Conservation (phyloP, 2,797 vertebrate species). For the Peromyscus aztecus region DNA sequence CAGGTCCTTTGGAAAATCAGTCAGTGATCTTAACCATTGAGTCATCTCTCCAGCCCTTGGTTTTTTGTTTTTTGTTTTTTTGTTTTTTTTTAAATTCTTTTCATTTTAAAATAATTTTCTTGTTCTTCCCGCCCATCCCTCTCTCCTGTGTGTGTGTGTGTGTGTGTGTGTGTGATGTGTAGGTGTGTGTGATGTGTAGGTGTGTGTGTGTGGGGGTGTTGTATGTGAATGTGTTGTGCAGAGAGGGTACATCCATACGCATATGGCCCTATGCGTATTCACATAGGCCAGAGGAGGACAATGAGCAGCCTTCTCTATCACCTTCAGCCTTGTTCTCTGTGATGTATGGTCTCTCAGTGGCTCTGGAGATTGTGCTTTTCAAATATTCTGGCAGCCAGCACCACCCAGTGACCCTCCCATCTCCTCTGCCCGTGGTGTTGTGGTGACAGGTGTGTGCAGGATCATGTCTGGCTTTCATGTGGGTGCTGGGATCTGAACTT, state of each 20-base stretch:
- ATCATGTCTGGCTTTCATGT: neutral
- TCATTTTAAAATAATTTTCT: constrained; percentile 9
- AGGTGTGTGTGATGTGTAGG: neutral
- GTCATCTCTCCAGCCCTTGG: neutral
- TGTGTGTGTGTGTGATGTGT: neutral
- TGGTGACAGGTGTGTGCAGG: neutral
- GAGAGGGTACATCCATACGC: neutral
- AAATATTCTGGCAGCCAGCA: neutral
- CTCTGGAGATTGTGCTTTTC: neutral
- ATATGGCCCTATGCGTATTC: neutral
- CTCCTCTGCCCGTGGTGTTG: neutral
- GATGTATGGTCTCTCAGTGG: neutral
- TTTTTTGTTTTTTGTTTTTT: neutral
- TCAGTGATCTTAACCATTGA: neutral
- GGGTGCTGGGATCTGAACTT: neutral
- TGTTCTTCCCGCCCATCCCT: neutral
- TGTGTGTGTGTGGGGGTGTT: neutral
- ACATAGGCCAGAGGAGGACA: neutral
- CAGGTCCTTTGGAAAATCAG: neutral
- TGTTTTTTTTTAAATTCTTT: neutral
- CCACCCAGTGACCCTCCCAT: neutral
- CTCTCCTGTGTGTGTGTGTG: neutral
- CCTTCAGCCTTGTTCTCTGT: neutral
- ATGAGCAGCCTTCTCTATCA: neutral
- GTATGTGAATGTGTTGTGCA: neutral